Conservation (phyloP, 2,888 invertebrate genomes). For the Drosophila antonietae region DNA sequence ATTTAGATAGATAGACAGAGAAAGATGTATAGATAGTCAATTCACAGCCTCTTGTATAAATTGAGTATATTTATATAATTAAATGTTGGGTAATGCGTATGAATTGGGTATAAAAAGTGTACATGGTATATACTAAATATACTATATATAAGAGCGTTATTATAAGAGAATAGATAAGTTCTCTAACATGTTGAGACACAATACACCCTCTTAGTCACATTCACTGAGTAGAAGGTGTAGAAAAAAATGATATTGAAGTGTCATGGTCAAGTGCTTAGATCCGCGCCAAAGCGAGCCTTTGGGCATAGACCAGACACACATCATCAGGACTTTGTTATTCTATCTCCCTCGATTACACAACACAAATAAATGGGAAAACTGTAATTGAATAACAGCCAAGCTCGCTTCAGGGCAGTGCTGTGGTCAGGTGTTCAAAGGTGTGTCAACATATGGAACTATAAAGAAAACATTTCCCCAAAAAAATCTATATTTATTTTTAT, state of each 20-base stretch:
- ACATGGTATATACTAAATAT: too few relatives aligned
- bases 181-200: background rate
- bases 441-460: constrained; percentile 23
- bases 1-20: background rate
- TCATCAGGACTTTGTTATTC: constrained; percentile 42
- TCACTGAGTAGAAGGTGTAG: background rate
- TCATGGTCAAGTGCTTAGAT: constrained; percentile 68
- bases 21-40: background rate
- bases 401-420: constrained; percentile 15
- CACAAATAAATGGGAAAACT: constrained; percentile 34
- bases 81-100: too few relatives aligned
- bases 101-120: too few relatives aligned
- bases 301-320: constrained; percentile 38
- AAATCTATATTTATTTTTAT: background rate
- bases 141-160: too few relatives aligned
- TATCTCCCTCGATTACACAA: constrained; percentile 38
- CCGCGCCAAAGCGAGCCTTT: constrained; percentile 55
- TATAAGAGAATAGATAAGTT: too few relatives aligned
- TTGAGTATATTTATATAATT: too few relatives aligned
- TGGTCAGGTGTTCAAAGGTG: constrained; percentile 14
- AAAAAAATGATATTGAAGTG: constrained; percentile 45
- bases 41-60: too few relatives aligned
- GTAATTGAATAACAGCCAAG: constrained; percentile 65
- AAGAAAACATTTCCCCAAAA: constrained; percentile 11
- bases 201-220: background rate